Conservation (phyloP, 2,797 vertebrate genomes). For the Poeciliopsis presidionis region DNA sequence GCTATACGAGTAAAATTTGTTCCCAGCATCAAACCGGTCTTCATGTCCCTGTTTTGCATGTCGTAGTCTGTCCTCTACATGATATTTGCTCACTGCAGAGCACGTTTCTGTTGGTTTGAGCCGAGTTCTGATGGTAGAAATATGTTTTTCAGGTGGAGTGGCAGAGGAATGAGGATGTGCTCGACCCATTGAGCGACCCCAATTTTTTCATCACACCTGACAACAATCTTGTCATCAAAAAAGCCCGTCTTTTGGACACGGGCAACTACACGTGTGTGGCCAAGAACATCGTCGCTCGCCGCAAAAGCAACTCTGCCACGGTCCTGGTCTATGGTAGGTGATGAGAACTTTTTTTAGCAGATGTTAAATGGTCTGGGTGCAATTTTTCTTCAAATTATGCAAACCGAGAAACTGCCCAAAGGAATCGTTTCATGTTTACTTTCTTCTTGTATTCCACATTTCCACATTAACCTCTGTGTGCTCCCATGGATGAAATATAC, state of each 20-base stretch:
- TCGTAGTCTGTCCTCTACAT: slow-evolving; percentile 26
- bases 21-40: slow-evolving; percentile 20
- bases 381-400: slow-evolving; percentile 14
- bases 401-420: slow-evolving; percentile 4
- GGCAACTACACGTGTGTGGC: slow-evolving; percentile 99
- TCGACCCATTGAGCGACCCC: slow-evolving; percentile 91
- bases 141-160: slow-evolving; percentile 91
- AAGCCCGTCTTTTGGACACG: slow-evolving; percentile 93
- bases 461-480: slow-evolving; percentile 47
- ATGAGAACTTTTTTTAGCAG: slow-evolving; percentile 31
- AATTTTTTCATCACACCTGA: slow-evolving; percentile 93
- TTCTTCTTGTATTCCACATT: slow-evolving; percentile 33
- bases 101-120: slow-evolving; percentile 18
- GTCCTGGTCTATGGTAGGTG: slow-evolving; percentile 92
- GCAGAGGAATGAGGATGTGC: slow-evolving; percentile 93
- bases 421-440: slow-evolving; percentile 37
- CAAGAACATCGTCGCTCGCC: slow-evolving; percentile 97
- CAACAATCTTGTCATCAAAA: slow-evolving; percentile 94
- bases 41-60: slow-evolving; percentile 14
- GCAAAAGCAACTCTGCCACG: slow-evolving; percentile 90
- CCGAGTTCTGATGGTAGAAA: slow-evolving; percentile 45
- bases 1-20: background rate
- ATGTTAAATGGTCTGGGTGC: slow-evolving; percentile 24
- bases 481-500: slow-evolving; percentile 32
- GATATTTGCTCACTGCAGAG: slow-evolving; percentile 2